Evolutionary conservation across 2,797 vertebrate species (phyloP), one percentile per base, ranked within the genome.

Genomic region (Momotus momota): DNA sequence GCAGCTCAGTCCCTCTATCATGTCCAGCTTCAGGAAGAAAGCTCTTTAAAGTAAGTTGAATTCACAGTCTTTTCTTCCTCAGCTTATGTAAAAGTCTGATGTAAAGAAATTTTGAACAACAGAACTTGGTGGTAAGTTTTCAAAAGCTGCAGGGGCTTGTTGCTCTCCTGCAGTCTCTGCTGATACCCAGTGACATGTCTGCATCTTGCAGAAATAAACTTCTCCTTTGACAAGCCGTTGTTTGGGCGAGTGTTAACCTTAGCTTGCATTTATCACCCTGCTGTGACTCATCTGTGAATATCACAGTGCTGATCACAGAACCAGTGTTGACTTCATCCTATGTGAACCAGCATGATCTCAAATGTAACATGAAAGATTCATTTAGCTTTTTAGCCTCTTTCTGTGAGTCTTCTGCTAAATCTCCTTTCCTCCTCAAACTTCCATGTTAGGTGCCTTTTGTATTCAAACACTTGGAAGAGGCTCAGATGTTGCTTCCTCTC

Each of bases 1-100:
- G 98, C 99, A 14, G 99, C 99, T 77, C 99, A 99, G 58, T 97
- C 97, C 31, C 97, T 98, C 94, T 98, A 98, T 89, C 99, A 97
- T 51, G 98, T 99, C 97, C 99, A 98, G 83, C 95, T 99, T 93
- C 98, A 98, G 93, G 98, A 99, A 93, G 98, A 97, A 92, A 97
- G 83, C 35, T 98, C 98, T 67, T 81, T 98, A 83, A 99, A 98
- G 99, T 99, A 94, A 96, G 98, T 96, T 61, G 57, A 48, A 84
- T 84, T 89, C 26, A 35, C 12, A 38, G 35, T 35, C 35, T 35
- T 35, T 35, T 62, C 66, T 73, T 89, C 25, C 70, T 74, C 21
- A 46, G 26, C 27, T 58, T 92, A 45, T 49, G 9, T 54, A 33
- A 84, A 57, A 86, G 82, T 85, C 54, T 82, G 69, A 57, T 81